Percentiles rank a stretch among this genome's conserved stretches.
These are phyloP conservation scores for Caenorhabditis tropicalis DNA, from an alignment of 1,140 invertebrate species.

Conservation along the genomic window DNA sequence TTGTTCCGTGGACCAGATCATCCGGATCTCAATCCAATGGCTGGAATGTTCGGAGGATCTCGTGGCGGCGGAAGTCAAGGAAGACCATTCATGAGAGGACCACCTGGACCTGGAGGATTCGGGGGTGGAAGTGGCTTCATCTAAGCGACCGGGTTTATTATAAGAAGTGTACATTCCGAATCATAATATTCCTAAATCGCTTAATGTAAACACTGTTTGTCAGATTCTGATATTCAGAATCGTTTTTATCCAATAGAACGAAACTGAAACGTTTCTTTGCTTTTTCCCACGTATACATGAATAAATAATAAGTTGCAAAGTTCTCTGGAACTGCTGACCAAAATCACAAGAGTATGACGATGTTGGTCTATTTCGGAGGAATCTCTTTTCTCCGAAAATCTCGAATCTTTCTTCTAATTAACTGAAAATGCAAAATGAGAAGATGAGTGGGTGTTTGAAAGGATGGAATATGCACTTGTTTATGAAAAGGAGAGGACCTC, in stretches of 20 bases:
- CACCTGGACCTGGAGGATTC: neutral
- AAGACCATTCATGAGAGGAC: slow-evolving; percentile 33
- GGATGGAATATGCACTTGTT: neutral
- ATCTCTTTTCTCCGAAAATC: too few relatives aligned
- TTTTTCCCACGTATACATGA: neutral
- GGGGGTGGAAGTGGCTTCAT: neutral
- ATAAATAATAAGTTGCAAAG: neutral
- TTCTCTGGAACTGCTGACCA: neutral
- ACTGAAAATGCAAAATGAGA: neutral
- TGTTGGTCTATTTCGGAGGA: too few relatives aligned
- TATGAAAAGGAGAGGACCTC: neutral
- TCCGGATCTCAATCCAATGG: slow-evolving; percentile 11
- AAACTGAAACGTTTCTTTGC: too few relatives aligned
- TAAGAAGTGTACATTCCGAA: neutral
- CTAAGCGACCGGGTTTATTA: neutral
- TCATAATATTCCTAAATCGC: neutral
- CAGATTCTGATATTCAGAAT: too few relatives aligned
- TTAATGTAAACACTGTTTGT: too few relatives aligned
- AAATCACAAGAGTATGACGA: neutral
- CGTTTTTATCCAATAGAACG: too few relatives aligned
- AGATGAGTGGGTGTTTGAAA: neutral
- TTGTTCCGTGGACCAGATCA: slow-evolving; percentile 7
- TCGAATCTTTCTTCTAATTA: neutral
- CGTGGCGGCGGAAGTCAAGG: slow-evolving; percentile 15
- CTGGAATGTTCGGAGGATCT: neutral